phyloP scores from a whole-genome alignment of 2,797 vertebrate species.

The Cynopterus sphinx region DNA sequence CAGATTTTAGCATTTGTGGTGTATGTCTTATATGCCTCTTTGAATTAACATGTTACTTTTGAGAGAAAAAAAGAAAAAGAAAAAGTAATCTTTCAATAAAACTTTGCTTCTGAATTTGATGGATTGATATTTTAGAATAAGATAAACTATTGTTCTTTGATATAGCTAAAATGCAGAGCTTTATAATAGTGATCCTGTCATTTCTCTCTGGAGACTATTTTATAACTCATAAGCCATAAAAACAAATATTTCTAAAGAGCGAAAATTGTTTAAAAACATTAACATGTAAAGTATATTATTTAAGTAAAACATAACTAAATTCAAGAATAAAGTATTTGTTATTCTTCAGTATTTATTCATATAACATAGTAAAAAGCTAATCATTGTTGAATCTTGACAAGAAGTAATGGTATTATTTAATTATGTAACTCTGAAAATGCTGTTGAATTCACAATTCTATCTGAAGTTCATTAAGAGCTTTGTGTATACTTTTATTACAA shows the following conservation, averaged over 20 bases:
- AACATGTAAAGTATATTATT: slow-evolving; percentile 31
- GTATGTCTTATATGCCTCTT: background rate
- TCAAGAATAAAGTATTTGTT: slow-evolving; percentile 17
- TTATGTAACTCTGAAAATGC: background rate
- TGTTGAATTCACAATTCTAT: background rate
- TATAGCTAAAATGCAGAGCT: slow-evolving; percentile 39
- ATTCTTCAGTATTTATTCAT: background rate
- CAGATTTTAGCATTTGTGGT: background rate
- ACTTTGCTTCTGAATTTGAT: slow-evolving; percentile 27
- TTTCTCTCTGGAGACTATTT: slow-evolving; percentile 26
- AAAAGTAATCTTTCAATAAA: background rate
- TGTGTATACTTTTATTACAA: background rate
- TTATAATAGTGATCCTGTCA: slow-evolving; percentile 27
- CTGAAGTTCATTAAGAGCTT: background rate
- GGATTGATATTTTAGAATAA: slow-evolving; percentile 39
- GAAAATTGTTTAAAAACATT: slow-evolving; percentile 51
- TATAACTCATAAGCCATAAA: slow-evolving; percentile 48
- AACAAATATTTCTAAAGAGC: slow-evolving; percentile 57
- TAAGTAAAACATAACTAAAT: slow-evolving; percentile 55
- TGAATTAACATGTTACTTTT: background rate
- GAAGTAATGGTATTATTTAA: slow-evolving; percentile 55
- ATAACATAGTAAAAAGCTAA: slow-evolving; percentile 26
- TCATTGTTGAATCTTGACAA: slow-evolving; percentile 46
- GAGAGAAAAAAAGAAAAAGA: background rate
- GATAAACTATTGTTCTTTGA: slow-evolving; percentile 3